Conservation (phyloP, 2,797 vertebrate genomes). For the Avahi laniger region DNA sequence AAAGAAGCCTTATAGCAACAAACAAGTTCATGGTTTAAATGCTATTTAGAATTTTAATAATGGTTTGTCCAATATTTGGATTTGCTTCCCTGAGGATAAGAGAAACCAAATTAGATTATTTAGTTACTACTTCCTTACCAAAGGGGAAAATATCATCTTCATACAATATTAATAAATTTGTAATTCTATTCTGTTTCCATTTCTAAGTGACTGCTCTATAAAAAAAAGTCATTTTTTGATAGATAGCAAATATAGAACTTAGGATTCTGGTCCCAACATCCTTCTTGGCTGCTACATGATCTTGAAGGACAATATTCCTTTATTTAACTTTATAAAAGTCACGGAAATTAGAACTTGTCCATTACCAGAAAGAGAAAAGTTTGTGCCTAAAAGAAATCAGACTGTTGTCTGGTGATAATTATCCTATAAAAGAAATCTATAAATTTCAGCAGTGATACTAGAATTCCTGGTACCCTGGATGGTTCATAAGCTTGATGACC, state of each 20-base stretch:
- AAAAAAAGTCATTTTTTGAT: background rate
- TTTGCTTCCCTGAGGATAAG: conserved; percentile 46
- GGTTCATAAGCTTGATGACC: background rate
- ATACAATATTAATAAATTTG: conserved; percentile 26
- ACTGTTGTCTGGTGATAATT: background rate
- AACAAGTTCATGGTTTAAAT: conserved; percentile 33
- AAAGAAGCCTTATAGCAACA: conserved; percentile 39
- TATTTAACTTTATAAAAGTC: conserved; percentile 27
- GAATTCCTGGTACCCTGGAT: background rate
- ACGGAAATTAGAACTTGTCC: conserved; percentile 11
- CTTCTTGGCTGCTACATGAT: background rate
- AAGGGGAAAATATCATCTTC: conserved; percentile 23
- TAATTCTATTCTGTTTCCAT: conserved; percentile 9
- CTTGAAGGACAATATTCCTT: conserved; percentile 21
- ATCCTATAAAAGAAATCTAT: background rate
- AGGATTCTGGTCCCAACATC: background rate
- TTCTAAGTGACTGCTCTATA: background rate
- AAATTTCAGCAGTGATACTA: background rate
- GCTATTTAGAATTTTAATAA: conserved; percentile 61
- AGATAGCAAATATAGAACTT: background rate
- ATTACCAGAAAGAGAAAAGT: conserved; percentile 18
- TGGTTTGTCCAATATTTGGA: conserved; percentile 35
- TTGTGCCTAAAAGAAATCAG: conserved; percentile 31
- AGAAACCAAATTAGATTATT: conserved; percentile 62
- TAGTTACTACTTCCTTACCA: conserved; percentile 32